A percentile compares a stretch with the other conserved stretches of the same genome.
Conservation (phyloP, 2,797 vertebrate species). For the Trachurus trachurus region DNA sequence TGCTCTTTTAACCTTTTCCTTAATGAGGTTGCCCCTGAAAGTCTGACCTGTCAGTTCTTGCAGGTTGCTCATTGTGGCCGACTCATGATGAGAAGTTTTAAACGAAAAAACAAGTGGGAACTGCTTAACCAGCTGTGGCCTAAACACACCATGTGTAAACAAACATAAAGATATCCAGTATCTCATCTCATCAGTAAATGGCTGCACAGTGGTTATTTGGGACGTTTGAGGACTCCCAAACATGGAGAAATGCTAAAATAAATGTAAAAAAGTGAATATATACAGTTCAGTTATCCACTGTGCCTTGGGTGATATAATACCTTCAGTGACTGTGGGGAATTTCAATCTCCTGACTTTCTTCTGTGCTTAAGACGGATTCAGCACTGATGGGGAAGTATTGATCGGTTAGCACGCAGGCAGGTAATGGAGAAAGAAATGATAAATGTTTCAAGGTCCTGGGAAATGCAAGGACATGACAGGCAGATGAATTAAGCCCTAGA, state of each 20-base stretch:
- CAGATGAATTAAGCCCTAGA: constrained; percentile 17
- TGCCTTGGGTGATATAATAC: constrained; percentile 10
- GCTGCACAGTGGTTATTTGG: not conserved
- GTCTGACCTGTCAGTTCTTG: constrained; percentile 39
- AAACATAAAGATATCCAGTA: constrained; percentile 15
- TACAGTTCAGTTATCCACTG: constrained; percentile 5
- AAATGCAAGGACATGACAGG: constrained; percentile 14
- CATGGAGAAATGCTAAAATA: not conserved
- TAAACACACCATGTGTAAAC: constrained; percentile 54
- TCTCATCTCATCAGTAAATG: not conserved
- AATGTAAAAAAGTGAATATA: not conserved
- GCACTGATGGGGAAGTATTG: constrained; percentile 51
- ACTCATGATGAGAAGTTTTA: constrained; percentile 46
- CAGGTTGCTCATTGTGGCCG: constrained; percentile 67
- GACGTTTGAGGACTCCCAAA: not conserved
- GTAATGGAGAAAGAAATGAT: constrained; percentile 55
- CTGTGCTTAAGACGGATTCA: constrained; percentile 26
- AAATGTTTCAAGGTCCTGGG: constrained; percentile 30
- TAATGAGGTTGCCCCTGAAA: constrained; percentile 56
- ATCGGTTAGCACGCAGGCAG: constrained; percentile 16
- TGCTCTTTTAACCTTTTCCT: constrained; percentile 50
- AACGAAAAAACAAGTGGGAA: constrained; percentile 66
- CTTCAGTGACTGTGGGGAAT: constrained; percentile 11
- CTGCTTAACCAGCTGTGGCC: constrained; percentile 58
- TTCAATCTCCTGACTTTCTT: constrained; percentile 27